Evolutionary conservation across 1,140 invertebrate species (phyloP), one percentile per base, ranked within the genome.

Genomic region (Saccostrea echinata): DNA sequence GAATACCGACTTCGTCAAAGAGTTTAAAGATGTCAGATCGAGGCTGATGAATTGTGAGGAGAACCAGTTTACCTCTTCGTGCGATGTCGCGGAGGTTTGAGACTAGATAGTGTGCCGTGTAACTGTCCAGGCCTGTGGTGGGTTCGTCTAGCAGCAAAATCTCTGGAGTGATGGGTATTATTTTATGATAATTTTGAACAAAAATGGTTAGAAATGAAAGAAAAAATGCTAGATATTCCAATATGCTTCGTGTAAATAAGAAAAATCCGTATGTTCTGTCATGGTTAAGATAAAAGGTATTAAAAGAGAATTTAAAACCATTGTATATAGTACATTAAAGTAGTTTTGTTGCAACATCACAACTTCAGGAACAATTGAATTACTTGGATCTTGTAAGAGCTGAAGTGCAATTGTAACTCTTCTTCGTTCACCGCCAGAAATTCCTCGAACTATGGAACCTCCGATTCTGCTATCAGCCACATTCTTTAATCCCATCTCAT

Each of bases 141-240:
- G 93, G 93, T 76, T 94, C 93, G 57, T 94, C 93, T 84, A 94
- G 68, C 2, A 94, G 88, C 9, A 94, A 33, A 51, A 94, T 93
- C 85, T 93, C 92, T 93, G 87, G 51, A 80, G 57, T 84, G 84
- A 30, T 57, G 71, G 51, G 68, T 18, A 76, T 51, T 13, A 43
- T 43, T 2, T 43, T 43, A n/a, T n/a, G n/a, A n/a, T 43, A 43
- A 2, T 43, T 43, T 43, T 43, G 35, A 2, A 43, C 6, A 43
- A 3, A 3, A 6, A 43, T 43, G 2, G 35, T 43, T 43, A 43
- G 35, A 43, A 43, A 43, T 43, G 35, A 43, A n/a, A n/a, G n/a
- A n/a, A n/a, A 43, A 43, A 43, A 43, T 43, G 43, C 9, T 43
- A 9, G 35, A 43, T 43, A 43, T 8, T 1, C 9, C n/a, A n/a